Conservation (phyloP, 35 echinoderm and acorn worm genomes). For the Chiridota heheva region DNA sequence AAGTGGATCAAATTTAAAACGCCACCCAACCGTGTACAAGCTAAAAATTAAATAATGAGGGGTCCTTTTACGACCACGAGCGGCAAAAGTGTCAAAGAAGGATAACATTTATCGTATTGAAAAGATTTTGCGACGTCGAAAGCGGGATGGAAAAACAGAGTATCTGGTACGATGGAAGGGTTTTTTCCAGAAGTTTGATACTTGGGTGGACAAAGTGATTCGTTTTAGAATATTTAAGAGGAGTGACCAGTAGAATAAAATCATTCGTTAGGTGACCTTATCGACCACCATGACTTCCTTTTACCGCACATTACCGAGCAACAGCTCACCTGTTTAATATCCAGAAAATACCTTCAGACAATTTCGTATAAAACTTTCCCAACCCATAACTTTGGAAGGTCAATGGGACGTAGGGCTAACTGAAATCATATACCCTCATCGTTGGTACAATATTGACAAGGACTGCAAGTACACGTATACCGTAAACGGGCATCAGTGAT, state of each 20-base stretch:
- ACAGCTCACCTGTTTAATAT: background rate
- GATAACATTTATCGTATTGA: conserved; percentile 29
- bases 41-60: conserved; percentile 45
- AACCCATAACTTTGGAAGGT: conserved; percentile 24
- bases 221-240: conserved; percentile 15
- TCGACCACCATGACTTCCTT: background rate
- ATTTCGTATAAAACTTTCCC: conserved; percentile 24
- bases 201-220: conserved; percentile 42
- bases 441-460: conserved; percentile 8
- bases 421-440: conserved; percentile 21
- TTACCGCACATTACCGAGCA: conserved; percentile 1
- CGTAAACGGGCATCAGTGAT: conserved; percentile 6
- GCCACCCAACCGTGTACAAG: conserved; percentile 41
- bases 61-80: conserved; percentile 69
- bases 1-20: conserved; percentile 20
- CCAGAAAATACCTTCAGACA: conserved; percentile 11
- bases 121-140: conserved; percentile 18
- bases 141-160: conserved; percentile 13
- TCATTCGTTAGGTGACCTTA: background rate
- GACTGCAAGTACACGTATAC: conserved; percentile 7
- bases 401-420: conserved; percentile 37
- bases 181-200: conserved; percentile 45
- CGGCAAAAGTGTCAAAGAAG: conserved; percentile 43
- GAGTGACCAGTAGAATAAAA: background rate
- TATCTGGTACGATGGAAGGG: conserved; percentile 43